Percentiles rank a stretch among this genome's conserved stretches.
Conservation (phyloP, 2,797 vertebrate genomes). For the Dryobates pubescens region DNA sequence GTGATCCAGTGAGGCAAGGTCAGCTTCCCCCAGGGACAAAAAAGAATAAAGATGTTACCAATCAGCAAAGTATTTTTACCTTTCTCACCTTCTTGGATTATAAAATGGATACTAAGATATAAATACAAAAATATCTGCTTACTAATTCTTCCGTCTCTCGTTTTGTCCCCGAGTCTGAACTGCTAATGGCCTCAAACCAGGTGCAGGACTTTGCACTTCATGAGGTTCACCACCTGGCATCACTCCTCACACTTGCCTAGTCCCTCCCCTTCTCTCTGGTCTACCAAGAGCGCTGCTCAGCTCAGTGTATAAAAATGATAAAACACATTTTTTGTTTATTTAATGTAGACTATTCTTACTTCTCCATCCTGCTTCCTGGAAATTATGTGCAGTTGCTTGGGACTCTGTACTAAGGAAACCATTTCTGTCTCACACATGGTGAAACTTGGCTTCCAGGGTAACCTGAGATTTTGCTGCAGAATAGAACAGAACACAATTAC, state of each 20-base stretch:
- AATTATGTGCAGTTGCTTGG: background rate
- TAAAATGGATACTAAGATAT: background rate
- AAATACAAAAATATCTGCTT: background rate
- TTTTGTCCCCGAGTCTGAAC: background rate
- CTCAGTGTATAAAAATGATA: too few species aligned
- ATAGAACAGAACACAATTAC: background rate
- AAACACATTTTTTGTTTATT: too few species aligned
- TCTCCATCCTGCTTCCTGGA: background rate
- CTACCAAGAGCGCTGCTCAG: background rate
- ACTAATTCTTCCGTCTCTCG: background rate
- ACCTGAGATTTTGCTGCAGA: background rate
- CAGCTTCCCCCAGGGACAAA: background rate
- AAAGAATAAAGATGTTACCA: background rate
- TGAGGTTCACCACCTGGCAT: background rate
- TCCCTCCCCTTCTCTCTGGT: background rate
- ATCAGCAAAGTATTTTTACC: background rate
- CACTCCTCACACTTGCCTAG: background rate
- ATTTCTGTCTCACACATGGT: background rate
- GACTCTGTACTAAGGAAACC: background rate
- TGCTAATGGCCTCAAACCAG: too few species aligned
- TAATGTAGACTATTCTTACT: too few species aligned
- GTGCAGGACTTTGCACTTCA: too few species aligned
- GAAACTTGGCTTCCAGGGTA: background rate
- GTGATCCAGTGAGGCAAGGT: background rate
- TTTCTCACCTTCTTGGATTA: background rate